phyloP scores from a whole-genome alignment of 2,113 vertebrate species.

The Psilopogon haemacephalus region DNA sequence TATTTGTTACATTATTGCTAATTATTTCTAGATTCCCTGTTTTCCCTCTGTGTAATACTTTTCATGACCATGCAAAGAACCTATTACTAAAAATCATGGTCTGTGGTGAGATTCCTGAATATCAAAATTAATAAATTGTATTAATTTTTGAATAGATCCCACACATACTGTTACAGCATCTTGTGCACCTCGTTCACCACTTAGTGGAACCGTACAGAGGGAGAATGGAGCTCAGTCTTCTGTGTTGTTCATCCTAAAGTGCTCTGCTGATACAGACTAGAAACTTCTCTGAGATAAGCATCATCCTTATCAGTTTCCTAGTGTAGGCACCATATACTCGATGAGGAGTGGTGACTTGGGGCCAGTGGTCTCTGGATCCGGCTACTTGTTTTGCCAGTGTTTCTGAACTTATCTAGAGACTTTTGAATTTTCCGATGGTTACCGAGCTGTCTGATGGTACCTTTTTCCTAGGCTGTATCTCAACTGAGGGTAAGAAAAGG shows the following conservation, averaged over 20 bases:
- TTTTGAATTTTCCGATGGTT: constrained; percentile 2
- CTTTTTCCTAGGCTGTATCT: background rate
- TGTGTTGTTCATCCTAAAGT: background rate
- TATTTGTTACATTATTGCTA: too few species aligned
- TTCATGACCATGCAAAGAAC: too few species aligned
- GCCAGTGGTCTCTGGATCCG: background rate
- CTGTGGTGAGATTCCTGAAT: too few species aligned
- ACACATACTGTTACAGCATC: too few species aligned
- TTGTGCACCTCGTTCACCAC: background rate
- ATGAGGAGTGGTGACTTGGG: background rate
- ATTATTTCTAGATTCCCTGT: too few species aligned
- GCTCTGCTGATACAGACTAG: background rate
- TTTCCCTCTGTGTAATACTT: too few species aligned
- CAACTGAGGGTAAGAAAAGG: background rate
- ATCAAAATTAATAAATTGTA: too few species aligned
- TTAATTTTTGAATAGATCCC: too few species aligned
- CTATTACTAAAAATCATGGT: too few species aligned
- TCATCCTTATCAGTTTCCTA: background rate
- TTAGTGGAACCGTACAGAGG: background rate
- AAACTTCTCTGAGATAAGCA: background rate
- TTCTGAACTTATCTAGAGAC: background rate
- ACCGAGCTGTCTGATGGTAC: background rate
- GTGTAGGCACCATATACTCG: background rate
- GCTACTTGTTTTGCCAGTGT: background rate
- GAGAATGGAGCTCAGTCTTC: background rate